Evolutionary conservation across 2,888 invertebrate genomes (phyloP).

Genomic region (Apamea sordens): DNA sequence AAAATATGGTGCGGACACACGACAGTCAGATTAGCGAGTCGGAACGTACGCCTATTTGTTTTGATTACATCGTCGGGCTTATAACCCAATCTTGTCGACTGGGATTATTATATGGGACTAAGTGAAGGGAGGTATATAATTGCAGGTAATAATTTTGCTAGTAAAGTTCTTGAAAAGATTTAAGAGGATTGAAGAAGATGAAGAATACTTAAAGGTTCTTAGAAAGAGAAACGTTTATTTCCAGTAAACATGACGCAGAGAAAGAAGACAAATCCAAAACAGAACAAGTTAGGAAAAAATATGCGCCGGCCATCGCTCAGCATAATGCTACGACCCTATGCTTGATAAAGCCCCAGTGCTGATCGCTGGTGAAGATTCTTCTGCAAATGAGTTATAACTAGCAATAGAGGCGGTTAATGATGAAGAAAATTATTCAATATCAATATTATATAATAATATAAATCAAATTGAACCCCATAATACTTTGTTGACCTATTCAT

Average conservation of each 20-base stretch:
- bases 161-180: not conserved
- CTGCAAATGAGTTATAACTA: not conserved
- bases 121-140: slow-evolving; percentile 6
- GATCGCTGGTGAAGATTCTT: not conserved
- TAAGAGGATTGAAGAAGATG: not conserved
- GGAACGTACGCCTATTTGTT: slow-evolving; percentile 55
- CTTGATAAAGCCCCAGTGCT: not conserved
- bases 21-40: slow-evolving; percentile 66
- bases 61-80: slow-evolving; percentile 56
- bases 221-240: not conserved
- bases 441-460: not conserved
- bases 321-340: no score
- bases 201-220: not conserved
- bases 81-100: slow-evolving; percentile 43
- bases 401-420: not conserved
- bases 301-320: not conserved
- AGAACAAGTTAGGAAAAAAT: not conserved
- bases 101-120: slow-evolving; percentile 12
- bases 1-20: slow-evolving; percentile 73
- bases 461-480: not conserved
- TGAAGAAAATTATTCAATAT: no score
- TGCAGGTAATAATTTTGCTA: not conserved
- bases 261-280: not conserved
- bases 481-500: not conserved
- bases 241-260: not conserved